Evolutionary conservation across 2,888 invertebrate species (phyloP), one percentile per base, ranked within the genome.

Genomic region (Metopia argyrocephala): DNA sequence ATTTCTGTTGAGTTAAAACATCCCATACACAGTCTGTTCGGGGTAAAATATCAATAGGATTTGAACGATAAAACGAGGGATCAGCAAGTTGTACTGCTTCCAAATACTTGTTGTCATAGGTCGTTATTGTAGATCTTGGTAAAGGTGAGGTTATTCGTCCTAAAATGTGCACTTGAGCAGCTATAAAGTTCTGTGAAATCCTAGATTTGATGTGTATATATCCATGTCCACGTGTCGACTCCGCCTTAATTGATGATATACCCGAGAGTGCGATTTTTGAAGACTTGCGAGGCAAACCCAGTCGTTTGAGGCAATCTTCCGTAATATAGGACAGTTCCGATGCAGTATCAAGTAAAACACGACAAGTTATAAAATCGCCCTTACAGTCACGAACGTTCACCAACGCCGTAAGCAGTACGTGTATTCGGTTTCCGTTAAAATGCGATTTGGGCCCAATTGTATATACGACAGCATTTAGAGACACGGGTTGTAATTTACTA

Each of bases 211-310:
- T 64, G 27, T 64, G 28, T 6, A 64, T 25, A 28, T 18, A 64
- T 6, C 31, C 9, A 21, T 31, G 0, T 2, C 31, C 9, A 12
- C n/a, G n/a, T n/a, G n/a, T n/a, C n/a, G n/a, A n/a, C n/a, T n/a
- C n/a, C n/a, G n/a, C 38, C 12, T 68, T 21, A 15, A 64, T 5
- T 52, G 52, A n/a, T 21, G 2, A 5, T 1, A 57, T 18, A 3
- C 48, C 68, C n/a, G 59, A n/a, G 5, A 69, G 31, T 6, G 50
- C 5, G 46, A 48, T 62, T 2, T 46, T 23, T 2, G 59, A 69
- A 5, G 57, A n/a, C n/a, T n/a, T 28, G n/a, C 69, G 69, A n/a
- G 31, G 46, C 21, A 69, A 18, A 21, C 59, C 59, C 7, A 69
- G 56, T 1, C 69, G 28, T 59, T 31, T 69, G 5, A 69, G 28